phyloP scores from a whole-genome alignment of 2,888 invertebrate genomes.

The Polyommatus icarus region DNA sequence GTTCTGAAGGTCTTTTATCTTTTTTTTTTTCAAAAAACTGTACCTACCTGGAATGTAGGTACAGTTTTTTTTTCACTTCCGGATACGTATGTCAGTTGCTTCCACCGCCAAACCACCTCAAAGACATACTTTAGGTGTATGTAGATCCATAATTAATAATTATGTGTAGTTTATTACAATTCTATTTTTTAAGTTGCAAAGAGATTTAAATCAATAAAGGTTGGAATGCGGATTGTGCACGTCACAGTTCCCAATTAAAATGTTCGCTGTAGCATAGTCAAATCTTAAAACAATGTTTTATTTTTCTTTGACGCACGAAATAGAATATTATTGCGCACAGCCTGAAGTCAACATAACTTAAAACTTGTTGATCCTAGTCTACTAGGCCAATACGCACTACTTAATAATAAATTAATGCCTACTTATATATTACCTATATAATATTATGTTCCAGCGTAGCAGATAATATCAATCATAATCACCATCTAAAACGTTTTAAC shows the following conservation, averaged over 20 bases:
- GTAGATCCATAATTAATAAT: background rate
- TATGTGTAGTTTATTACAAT: background rate
- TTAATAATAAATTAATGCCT: too few species aligned
- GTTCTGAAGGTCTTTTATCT: too few species aligned
- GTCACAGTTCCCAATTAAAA: background rate
- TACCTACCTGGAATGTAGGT: too few species aligned
- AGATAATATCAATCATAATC: too few species aligned
- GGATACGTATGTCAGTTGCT: too few species aligned
- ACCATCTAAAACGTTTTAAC: background rate
- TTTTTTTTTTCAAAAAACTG: too few species aligned
- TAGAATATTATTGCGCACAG: slow-evolving; percentile 36
- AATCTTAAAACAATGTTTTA: slow-evolving; percentile 43
- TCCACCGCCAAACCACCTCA: background rate
- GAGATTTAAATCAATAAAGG: background rate
- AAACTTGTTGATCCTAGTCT: too few species aligned
- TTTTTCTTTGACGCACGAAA: slow-evolving; percentile 44
- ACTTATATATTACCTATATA: too few species aligned
- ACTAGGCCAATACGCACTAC: too few species aligned
- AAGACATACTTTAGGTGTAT: background rate
- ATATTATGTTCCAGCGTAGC: too few species aligned
- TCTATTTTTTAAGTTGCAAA: background rate
- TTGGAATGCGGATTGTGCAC: background rate
- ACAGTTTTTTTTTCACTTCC: too few species aligned
- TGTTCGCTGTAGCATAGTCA: slow-evolving; percentile 32
- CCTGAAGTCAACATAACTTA: background rate